A percentile compares a stretch with the other conserved stretches of the same genome.
Conservation (phyloP, 2,113 vertebrate species). For the Chaetorhynchus papuensis region DNA sequence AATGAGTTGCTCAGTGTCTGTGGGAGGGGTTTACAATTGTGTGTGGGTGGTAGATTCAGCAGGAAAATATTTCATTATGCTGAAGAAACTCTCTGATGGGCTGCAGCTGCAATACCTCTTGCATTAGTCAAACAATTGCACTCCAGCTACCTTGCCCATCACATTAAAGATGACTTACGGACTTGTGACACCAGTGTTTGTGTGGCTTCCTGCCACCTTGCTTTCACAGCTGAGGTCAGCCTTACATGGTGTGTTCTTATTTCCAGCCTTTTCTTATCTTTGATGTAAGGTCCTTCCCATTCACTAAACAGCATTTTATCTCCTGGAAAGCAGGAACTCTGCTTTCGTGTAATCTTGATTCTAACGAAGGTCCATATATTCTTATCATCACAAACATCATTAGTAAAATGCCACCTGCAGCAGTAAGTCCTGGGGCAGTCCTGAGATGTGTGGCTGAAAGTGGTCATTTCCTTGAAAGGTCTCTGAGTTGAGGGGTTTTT, state of each 20-base stretch:
- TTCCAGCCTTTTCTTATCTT: slow-evolving; percentile 5
- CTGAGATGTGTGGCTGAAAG: neutral
- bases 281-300: neutral
- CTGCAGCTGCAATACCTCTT: slow-evolving; percentile 60
- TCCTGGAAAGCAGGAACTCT: neutral
- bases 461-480: neutral
- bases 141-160: slow-evolving; percentile 25
- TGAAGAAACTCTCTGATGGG: slow-evolving; percentile 47
- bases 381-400: neutral
- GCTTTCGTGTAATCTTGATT: neutral
- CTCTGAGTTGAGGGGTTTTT: neutral
- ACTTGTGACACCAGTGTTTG: neutral
- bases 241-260: neutral
- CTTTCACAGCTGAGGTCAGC: neutral
- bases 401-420: neutral
- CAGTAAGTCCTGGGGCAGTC: neutral
- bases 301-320: neutral
- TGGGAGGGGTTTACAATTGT: slow-evolving; percentile 32
- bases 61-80: slow-evolving; percentile 60
- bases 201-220: slow-evolving; percentile 14
- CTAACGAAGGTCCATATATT: neutral
- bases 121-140: slow-evolving; percentile 43
- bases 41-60: slow-evolving; percentile 62
- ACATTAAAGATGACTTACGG: neutral
- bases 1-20: neutral